Base-by-base conservation (phyloP, 2,113 vertebrate genomes). In the Caloenas nicobarica region DNA sequence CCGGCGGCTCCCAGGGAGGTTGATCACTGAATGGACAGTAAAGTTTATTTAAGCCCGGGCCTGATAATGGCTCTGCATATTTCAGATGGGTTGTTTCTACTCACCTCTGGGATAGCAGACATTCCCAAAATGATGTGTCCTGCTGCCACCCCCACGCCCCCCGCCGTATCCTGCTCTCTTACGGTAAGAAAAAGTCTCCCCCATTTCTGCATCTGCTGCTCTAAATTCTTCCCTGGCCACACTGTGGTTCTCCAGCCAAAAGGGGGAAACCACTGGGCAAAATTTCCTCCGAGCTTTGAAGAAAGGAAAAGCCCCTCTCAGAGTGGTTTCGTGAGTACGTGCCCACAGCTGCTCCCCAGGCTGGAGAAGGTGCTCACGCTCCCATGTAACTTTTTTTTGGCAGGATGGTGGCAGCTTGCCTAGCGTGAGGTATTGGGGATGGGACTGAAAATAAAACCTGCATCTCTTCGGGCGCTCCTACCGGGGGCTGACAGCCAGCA, bases 21-120 rank as follows among this genome's bases (percentile, higher is more conserved):
- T 96, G 97, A 96, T 97, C 97, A 97, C 95, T 96, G 97, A 97
- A 96, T 95, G 96, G 97, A 96, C 98, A 98, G 97, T 97, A 98
- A 98, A 96, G 98, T 98, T 98, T 98, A 98, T 98, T 98, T 98
- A 98, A 98, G 98, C 97, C 73, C 92, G 4, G 62, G 93, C 90
- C 97, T 98, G 98, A 98, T 98, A 98, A 98, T 98, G 97, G 97
- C 94, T 94, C 97, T 89, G 95, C 94, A 88, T 96, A 93, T 97
- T 94, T 97, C 91, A 96, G 96, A 97, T 95, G 97, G 95, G 95
- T 94, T 96, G 96, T 95, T 97, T 97, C 96, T 89, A 96, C 96
- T 94, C 95, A 91, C 62, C 93, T 90, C 91, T 91, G 86, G 95
- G 93, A 96, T 92, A 91, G 91, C 96, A 96, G 96, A 95, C 96